Evolutionary conservation across 2,888 invertebrate genomes (phyloP).

Genomic region (Tenthredo distinguenda): DNA sequence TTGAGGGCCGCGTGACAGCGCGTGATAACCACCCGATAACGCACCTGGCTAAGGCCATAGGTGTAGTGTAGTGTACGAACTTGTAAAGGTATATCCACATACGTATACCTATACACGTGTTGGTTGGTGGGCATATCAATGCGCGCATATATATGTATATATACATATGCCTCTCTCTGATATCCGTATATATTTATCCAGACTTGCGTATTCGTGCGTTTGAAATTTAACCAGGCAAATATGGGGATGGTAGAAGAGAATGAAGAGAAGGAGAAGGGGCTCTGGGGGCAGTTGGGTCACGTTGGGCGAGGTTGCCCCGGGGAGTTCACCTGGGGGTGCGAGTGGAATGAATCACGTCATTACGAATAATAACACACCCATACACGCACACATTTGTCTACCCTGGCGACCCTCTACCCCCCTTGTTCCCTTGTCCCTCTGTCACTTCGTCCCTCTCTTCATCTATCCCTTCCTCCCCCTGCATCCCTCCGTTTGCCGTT

Average conservation of each 20-base stretch:
- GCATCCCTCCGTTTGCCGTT: not conserved
- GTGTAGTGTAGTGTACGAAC: not conserved
- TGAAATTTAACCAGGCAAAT: constrained; percentile 46
- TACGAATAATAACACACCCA: constrained; percentile 71
- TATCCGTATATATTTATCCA: not conserved
- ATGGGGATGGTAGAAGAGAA: not conserved
- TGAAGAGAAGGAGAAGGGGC: not conserved
- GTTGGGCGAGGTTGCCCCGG: constrained; percentile 36
- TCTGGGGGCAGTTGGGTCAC: constrained; percentile 24
- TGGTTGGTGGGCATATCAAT: not conserved
- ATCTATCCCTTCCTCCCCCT: not conserved
- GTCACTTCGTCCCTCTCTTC: not conserved
- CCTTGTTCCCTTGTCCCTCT: not conserved
- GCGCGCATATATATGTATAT: not conserved
- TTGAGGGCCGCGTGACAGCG: constrained; percentile 39
- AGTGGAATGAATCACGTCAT: constrained; percentile 72
- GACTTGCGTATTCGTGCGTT: not conserved
- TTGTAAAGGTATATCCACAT: not conserved
- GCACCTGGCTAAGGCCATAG: constrained; percentile 7
- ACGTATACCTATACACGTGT: not conserved
- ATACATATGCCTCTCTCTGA: not conserved
- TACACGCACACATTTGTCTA: not conserved
- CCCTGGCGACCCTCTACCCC: not conserved
- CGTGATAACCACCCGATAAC: constrained; percentile 47
- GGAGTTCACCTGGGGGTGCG: constrained; percentile 47